A percentile compares a stretch with the other conserved stretches of the same genome.
These are phyloP conservation scores for Petrolisthes manimaculis DNA, from an alignment of 2,888 invertebrate genomes.

Conservation along the genomic window DNA sequence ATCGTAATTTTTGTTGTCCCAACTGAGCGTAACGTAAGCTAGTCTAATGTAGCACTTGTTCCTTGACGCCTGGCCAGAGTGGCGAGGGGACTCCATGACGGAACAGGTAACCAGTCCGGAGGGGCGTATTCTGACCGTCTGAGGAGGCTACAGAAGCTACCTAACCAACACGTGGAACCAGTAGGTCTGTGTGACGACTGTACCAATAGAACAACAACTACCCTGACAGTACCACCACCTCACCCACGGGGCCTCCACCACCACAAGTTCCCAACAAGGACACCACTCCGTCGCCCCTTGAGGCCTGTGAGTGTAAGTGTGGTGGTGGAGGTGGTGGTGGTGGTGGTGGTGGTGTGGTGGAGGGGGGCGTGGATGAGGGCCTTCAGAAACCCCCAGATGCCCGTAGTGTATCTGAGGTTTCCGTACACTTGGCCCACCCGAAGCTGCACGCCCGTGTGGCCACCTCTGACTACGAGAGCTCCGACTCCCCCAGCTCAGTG, in stretches of 20 bases:
- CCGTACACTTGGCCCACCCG: constrained; percentile 20
- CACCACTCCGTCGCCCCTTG: neutral
- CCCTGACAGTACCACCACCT: constrained; percentile 30
- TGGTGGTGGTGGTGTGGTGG: neutral
- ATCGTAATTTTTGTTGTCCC: too few relatives aligned
- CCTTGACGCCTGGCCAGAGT: neutral
- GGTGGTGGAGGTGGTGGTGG: neutral
- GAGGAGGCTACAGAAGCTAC: constrained; percentile 42
- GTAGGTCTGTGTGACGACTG: constrained; percentile 46
- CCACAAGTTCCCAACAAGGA: neutral
- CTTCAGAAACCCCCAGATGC: neutral
- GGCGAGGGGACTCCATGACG: constrained; percentile 49
- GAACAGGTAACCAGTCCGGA: neutral
- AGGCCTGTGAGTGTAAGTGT: constrained; percentile 10
- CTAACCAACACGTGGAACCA: constrained; percentile 61
- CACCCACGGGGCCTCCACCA: neutral
- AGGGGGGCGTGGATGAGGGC: neutral
- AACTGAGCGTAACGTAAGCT: too few relatives aligned
- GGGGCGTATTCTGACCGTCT: constrained; percentile 45
- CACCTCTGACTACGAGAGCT: constrained; percentile 70
- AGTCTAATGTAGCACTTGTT: too few relatives aligned
- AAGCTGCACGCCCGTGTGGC: constrained; percentile 23
- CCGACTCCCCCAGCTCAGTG: constrained; percentile 71
- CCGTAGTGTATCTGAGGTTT: neutral
- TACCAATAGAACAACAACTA: neutral